Evolutionary conservation across 2,113 vertebrate species (phyloP), one percentile per base, ranked within the genome.

Genomic region (Damaliscus lunatus): DNA sequence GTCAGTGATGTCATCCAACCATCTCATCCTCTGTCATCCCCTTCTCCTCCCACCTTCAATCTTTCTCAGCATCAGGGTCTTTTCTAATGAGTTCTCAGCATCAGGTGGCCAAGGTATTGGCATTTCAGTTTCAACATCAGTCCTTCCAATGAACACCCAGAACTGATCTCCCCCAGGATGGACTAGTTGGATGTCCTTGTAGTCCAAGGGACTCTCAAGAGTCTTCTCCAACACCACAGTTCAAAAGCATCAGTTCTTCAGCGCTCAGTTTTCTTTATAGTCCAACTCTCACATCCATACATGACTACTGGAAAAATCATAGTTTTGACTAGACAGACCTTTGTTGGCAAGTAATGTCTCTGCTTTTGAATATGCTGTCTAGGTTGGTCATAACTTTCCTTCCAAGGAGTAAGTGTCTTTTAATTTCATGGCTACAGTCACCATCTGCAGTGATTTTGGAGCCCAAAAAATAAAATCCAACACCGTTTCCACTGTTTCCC

Each of bases 381-480:
- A 67, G 62, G 33, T 19, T n/a, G 62, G 17, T 36, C 64, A 67
- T 67, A 67, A 5, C 64, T 21, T 67, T 67, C 0, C 64, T 67
- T 67, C 64, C 33, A 67, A 36, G 33, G 33, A 67, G 8, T 5
- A 19, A 36, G 64, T 0, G 0, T 67, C 33, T 67, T 67, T 67
- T 67, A 67, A 67, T 67, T 67, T 67, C 2, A 11, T 36, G 64
- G 33, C 33, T 67, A 33, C 33, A 36, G 8, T 67, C 64, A 67
- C 16, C 33, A 3, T 67, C 33, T 36, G 33, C 64, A 67, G 64
- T 67, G 33, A 36, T 67, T 67, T 36, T 67, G 33, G 64, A 67
- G 16, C 16, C 1, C 8, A 1, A 0, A 67, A 67, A 36, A 36
- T 9, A 36, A 67, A 67, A 4, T 36, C 64, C 36, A 0, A 36